Base-by-base conservation (phyloP, 2,797 vertebrate genomes). In the Rousettus madagascariensis region DNA sequence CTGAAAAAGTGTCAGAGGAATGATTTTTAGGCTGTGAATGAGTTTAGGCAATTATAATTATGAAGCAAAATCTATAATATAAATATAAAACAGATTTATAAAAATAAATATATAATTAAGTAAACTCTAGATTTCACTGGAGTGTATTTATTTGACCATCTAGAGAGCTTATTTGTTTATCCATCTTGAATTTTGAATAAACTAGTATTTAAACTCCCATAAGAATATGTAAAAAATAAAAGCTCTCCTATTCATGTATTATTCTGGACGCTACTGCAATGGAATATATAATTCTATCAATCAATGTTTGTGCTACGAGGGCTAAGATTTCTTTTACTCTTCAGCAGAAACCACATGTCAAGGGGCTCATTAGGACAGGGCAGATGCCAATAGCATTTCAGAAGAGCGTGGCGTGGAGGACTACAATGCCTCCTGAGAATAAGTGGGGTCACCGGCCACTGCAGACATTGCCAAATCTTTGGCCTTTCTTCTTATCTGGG, bases 301-400 rank as follows among this genome's bases (percentile, higher is more conserved):
- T 90, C 96, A 83, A 61, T 33, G 46, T 66, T 24, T 17, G 30
- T 22, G 77, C 46, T 55, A 28, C 38, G 55, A 65, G 72, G 53
- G 51, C 61, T 75, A 36, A 12, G 30, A 83, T 78, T 80, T 84
- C 46, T 87, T 91, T 85, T 26, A 55, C 72, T 91, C 53, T 84
- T 2, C 22, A 78, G 69, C 19, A 30, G 55, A 84, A 93, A 61
- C 33, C 19, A 5, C 30, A 22, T 24, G n/a, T 72, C 28, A 36
- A 6, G 55, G 74, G 33, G 17, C 71, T 95, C 82, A 69, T 96
- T 93, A 95, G 74, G 38, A 49, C 30, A 77, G 90, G 94, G 57
- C 55, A 94, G 74, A 94, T 10, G 41, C 51, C 20, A 1, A 55
- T 41, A 80, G 12, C 7, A 8, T 86, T 43, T 53, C 38, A 68